phyloP scores from a whole-genome alignment of 2,113 vertebrate species.

The Oceanodroma tethys region DNA sequence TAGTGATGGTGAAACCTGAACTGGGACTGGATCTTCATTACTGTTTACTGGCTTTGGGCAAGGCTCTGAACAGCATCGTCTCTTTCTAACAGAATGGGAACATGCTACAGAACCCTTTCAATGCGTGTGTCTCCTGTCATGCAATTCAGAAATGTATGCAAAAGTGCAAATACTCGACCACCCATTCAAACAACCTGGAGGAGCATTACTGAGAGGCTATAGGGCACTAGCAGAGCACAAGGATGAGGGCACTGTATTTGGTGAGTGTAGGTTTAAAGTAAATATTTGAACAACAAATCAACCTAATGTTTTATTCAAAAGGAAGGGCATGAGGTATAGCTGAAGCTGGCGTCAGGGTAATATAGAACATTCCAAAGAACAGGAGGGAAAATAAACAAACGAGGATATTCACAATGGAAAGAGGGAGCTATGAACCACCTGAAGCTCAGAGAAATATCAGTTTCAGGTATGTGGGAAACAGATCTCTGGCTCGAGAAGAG shows the following conservation, averaged over 20 bases:
- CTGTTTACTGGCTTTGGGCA: not conserved
- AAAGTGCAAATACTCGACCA: slow-evolving; percentile 4
- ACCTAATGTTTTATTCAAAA: slow-evolving; percentile 12
- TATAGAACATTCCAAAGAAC: not conserved
- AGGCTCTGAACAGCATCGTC: not conserved
- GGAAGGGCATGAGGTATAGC: not conserved
- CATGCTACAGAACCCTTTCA: not conserved
- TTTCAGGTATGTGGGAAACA: not conserved
- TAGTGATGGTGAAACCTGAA: not conserved
- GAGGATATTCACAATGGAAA: not conserved
- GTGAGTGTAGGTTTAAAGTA: slow-evolving; percentile 18
- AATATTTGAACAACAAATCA: slow-evolving; percentile 53
- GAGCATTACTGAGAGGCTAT: not conserved
- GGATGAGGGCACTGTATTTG: not conserved
- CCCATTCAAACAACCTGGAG: slow-evolving; percentile 18
- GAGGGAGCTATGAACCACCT: not conserved
- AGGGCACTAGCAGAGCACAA: not conserved
- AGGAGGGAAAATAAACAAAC: not conserved
- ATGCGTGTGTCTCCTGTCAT: not conserved
- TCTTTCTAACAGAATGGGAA: not conserved
- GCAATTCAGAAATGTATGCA: not conserved
- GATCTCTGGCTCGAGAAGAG: not conserved
- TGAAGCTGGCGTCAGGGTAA: not conserved
- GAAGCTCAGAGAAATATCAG: not conserved
- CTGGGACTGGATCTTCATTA: not conserved